Conservation (phyloP, 2,113 vertebrate genomes). For the Synodontis membranacea region DNA sequence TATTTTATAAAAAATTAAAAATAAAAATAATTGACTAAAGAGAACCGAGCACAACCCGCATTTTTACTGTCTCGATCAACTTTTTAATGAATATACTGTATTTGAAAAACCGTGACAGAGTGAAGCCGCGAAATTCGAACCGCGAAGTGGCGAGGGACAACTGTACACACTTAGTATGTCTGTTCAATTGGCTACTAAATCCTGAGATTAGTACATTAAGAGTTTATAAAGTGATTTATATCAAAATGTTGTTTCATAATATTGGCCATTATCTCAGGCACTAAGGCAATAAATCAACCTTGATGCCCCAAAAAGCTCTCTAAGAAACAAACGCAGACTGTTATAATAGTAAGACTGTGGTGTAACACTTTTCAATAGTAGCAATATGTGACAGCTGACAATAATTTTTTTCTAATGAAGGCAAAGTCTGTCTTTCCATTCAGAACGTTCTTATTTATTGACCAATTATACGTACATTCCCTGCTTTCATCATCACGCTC, state of each 20-base stretch:
- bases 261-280: conserved; percentile 1
- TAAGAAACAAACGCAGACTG: background rate
- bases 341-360: background rate
- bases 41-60: too few species aligned
- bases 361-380: background rate
- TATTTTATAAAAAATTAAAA: too few species aligned
- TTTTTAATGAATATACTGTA: too few species aligned
- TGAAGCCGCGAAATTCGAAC: too few species aligned
- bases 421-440: background rate
- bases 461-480: conserved; percentile 36
- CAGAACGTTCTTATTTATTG: conserved; percentile 22
- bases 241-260: background rate
- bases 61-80: too few species aligned
- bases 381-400: background rate
- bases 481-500: conserved; percentile 35
- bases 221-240: background rate
- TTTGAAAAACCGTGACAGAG: too few species aligned
- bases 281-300: background rate
- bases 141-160: too few species aligned
- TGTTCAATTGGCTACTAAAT: background rate
- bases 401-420: conserved; percentile 6
- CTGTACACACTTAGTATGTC: background rate
- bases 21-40: too few species aligned
- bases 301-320: background rate
- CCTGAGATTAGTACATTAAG: background rate